Evolutionary conservation across 2,113 vertebrate genomes (phyloP).

Genomic region (Serilophus lunatus): DNA sequence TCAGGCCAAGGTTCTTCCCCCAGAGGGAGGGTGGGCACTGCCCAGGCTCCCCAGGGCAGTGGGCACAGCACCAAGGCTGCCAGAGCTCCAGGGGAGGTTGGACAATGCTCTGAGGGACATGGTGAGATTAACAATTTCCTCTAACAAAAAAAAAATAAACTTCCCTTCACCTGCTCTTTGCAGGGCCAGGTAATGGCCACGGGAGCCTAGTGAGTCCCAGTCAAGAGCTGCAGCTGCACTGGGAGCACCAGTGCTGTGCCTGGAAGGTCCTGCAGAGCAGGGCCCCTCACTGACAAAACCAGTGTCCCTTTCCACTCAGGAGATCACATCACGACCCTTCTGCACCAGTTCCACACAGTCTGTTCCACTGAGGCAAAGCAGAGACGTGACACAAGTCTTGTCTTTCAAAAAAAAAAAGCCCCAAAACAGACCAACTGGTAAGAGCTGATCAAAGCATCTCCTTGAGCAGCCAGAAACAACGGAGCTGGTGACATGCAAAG

Average conservation of each 20-base stretch:
- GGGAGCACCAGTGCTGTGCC: not conserved
- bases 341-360: too few relatives aligned
- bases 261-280: not conserved
- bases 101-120: fast-evolving
- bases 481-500: not conserved
- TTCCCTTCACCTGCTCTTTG: not conserved
- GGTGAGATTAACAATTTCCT: not conserved
- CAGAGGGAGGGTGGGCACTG: not conserved
- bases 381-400: not conserved
- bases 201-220: not conserved
- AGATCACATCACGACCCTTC: not conserved
- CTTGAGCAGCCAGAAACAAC: not conserved
- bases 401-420: not conserved
- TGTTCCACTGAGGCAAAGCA: not conserved
- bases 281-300: too few relatives aligned
- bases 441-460: not conserved
- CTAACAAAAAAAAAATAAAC: not conserved
- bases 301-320: not conserved
- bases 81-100: not conserved
- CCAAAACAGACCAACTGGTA: not conserved
- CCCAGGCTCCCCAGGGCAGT: not conserved
- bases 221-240: not conserved
- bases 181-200: not conserved
- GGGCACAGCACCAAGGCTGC: fast-evolving
- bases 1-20: not conserved